Evolutionary conservation across 2,113 vertebrate species (phyloP).

Genomic region (Cinclus mexicanus): DNA sequence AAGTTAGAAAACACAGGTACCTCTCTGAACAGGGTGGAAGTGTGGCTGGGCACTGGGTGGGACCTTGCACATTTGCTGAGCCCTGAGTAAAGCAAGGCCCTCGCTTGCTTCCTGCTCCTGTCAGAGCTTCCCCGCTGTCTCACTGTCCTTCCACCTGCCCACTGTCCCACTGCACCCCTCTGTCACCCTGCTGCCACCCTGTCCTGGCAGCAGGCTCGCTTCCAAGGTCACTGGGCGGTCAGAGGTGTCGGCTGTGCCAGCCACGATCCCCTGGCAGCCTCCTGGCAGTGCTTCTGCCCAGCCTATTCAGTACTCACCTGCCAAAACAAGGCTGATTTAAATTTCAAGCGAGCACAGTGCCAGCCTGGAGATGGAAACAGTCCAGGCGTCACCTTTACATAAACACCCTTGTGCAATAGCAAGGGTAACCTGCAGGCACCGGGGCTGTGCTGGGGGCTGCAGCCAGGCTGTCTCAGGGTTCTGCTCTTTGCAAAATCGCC

Average conservation of each 20-base stretch:
- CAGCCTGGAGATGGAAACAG: not conserved
- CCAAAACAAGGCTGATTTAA: not conserved
- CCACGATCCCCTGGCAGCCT: not conserved
- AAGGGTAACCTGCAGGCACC: not conserved
- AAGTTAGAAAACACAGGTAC: not conserved
- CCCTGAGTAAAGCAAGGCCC: not conserved
- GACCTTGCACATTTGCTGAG: not conserved
- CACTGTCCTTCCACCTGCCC: not conserved
- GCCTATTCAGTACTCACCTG: not conserved
- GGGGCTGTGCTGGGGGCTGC: not conserved
- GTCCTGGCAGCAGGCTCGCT: fast-evolving
- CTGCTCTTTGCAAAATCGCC: not conserved
- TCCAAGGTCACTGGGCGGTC: not conserved
- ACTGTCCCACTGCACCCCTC: fast-evolving
- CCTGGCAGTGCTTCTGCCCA: not conserved
- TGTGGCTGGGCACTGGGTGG: fast-evolving
- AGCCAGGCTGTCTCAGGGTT: not conserved
- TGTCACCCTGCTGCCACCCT: not conserved
- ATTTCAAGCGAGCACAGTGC: not conserved
- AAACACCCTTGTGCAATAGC: not conserved
- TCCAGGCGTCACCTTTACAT: not conserved
- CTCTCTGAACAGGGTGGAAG: not conserved
- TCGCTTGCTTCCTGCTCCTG: not conserved
- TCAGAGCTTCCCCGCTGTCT: not conserved
- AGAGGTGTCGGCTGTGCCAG: not conserved